Conservation (phyloP, 1,140 invertebrate genomes). For the Drosophila repletoides region DNA sequence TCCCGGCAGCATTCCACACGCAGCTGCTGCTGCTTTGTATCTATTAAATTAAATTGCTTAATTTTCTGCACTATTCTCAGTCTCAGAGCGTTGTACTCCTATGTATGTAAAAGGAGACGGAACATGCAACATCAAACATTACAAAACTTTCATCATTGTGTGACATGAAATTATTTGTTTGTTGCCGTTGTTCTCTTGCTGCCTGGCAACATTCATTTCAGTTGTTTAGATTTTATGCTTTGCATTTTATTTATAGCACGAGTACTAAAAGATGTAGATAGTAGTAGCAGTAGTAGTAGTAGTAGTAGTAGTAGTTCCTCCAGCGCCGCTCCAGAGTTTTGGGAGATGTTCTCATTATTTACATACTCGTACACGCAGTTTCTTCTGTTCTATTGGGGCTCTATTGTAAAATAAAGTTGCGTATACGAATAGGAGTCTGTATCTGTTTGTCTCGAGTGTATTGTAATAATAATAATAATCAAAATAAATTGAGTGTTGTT, state of each 20-base stretch:
- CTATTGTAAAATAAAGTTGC: slow-evolving; percentile 1
- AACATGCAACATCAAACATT: slow-evolving; percentile 63
- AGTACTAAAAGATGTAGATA: too few relatives aligned
- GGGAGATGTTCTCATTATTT: slow-evolving; percentile 26
- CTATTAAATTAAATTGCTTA: slow-evolving; percentile 80
- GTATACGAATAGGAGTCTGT: background rate
- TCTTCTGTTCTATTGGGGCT: background rate
- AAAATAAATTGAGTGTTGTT: slow-evolving; percentile 57
- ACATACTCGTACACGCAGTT: background rate
- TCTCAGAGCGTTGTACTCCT: too few relatives aligned
- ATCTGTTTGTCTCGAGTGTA: slow-evolving; percentile 14
- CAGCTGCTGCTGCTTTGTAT: slow-evolving; percentile 33
- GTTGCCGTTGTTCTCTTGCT: slow-evolving; percentile 34
- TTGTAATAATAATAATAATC: slow-evolving; percentile 58
- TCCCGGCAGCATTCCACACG: background rate
- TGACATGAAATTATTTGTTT: slow-evolving; percentile 78
- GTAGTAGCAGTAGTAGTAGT: too few relatives aligned
- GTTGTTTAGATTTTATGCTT: slow-evolving; percentile 75
- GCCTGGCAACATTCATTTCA: slow-evolving; percentile 71
- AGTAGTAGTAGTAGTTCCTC: slow-evolving; percentile 26
- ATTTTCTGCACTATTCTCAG: slow-evolving; percentile 63
- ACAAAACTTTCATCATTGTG: slow-evolving; percentile 79
- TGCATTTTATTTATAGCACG: slow-evolving; percentile 67
- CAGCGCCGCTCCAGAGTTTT: background rate
- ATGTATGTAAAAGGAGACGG: background rate